Conservation (phyloP, 2,888 invertebrate genomes). For the Ormyrus labotus region DNA sequence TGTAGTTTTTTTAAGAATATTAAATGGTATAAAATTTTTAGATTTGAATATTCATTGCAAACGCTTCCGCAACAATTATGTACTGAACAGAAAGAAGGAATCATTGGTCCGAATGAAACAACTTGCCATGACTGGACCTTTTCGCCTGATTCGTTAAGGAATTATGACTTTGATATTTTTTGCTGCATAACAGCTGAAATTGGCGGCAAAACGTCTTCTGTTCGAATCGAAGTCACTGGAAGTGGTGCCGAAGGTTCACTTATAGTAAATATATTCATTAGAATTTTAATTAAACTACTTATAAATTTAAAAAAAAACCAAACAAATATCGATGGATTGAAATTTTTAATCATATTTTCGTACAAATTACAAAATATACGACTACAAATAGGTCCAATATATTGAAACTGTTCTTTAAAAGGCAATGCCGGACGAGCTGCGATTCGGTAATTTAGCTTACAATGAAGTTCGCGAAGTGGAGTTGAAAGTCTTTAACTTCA, state of each 20-base stretch:
- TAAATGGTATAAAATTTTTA: slow-evolving; percentile 6
- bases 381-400: not conserved
- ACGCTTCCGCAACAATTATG: slow-evolving; percentile 57
- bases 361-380: not conserved
- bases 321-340: too few species aligned
- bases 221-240: slow-evolving; percentile 55
- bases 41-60: slow-evolving; percentile 59
- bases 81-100: slow-evolving; percentile 53
- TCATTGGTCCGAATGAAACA: slow-evolving; percentile 64
- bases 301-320: too few species aligned
- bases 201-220: not conserved
- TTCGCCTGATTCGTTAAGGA: slow-evolving; percentile 57
- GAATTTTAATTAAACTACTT: too few species aligned
- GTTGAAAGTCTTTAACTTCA: slow-evolving; percentile 75
- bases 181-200: slow-evolving; percentile 55
- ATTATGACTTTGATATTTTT: slow-evolving; percentile 58
- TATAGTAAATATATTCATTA: slow-evolving; percentile 33
- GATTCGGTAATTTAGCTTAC: slow-evolving; percentile 69
- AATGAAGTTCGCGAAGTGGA: slow-evolving; percentile 63
- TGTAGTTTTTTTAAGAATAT: too few species aligned
- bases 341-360: not conserved
- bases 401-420: slow-evolving; percentile 59
- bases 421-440: slow-evolving; percentile 72
- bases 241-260: slow-evolving; percentile 54
- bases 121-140: slow-evolving; percentile 63